These are phyloP conservation scores for Trogon melanurus DNA, from an alignment of 2,113 vertebrate genomes.

Conservation along the genomic window DNA sequence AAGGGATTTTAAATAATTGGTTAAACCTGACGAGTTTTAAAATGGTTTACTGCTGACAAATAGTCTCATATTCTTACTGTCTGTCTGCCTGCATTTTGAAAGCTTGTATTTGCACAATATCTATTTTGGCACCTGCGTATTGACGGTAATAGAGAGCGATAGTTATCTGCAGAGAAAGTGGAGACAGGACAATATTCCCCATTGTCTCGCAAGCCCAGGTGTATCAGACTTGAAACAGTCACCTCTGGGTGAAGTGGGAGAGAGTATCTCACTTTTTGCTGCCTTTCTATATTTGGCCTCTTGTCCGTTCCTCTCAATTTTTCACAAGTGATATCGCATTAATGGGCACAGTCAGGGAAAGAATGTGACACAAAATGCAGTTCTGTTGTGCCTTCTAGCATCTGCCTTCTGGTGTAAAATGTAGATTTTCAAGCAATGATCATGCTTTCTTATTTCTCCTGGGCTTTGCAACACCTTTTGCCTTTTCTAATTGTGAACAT, in stretches of 20 bases:
- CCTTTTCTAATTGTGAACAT: neutral
- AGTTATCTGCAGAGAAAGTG: neutral
- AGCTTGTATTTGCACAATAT: neutral
- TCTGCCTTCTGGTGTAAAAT: neutral
- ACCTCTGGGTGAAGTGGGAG: neutral
- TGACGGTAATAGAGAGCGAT: neutral
- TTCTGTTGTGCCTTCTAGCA: neutral
- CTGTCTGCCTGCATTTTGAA: neutral
- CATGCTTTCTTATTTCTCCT: neutral
- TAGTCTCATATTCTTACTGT: neutral
- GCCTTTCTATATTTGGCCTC: neutral
- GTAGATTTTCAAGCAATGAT: neutral
- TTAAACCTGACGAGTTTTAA: neutral
- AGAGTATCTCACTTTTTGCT: neutral
- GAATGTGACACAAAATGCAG: neutral
- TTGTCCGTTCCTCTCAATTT: neutral
- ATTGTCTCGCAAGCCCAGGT: neutral
- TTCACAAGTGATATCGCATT: neutral
- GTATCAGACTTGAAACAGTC: neutral
- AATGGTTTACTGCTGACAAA: neutral
- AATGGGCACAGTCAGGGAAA: neutral
- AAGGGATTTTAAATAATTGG: constrained; percentile 3
- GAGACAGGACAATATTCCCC: neutral
- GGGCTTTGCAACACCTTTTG: neutral
- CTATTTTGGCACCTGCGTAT: neutral